Base-by-base conservation (phyloP, 2,113 vertebrate genomes). In the Lonchura striata region DNA sequence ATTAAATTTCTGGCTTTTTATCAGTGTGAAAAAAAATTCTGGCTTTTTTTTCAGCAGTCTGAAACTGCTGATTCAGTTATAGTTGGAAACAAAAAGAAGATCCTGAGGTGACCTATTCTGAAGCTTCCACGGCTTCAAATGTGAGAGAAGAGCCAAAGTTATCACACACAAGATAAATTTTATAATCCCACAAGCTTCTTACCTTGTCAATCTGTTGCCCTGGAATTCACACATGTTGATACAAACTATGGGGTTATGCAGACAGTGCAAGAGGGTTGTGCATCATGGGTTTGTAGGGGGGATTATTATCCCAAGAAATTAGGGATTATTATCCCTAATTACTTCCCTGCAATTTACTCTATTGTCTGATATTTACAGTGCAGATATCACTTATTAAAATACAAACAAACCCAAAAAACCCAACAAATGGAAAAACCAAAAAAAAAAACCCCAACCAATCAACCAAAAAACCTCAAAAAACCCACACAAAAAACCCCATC, bases 181-280 rank as follows among this genome's bases (percentile, higher is more conserved):
- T 25, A 28, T 70, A 24, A 68, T 46, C 13, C 49, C 33, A 60
- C 27, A 56, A 60, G 39, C 13, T 70, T 49, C 13, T 21, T 30
- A 27, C 11, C 9, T 75, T 68, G 8, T 37, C 39, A 54, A 0
- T 61, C 42, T 68, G 15, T 42, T 78, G 7, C 28, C 23, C 17
- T 50, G 44, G 19, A 68, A 71, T 50, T 82, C 18, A 46, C 22
- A 63, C 3, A 11, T 47, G 5, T 86, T 82, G 35, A 15, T 71
- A 31, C 52, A 66, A 66, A 10, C 23, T 41, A 6, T n/a, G 28
- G 19, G 20, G 56, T 76, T 35, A 31, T 60, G 25, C 16, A 72
- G 35, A 39, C 20, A 53, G 11, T 0, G 0, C 9, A 76, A 35
- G 35, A 64, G 23, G 3, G 15, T 59, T 25, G 35, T 76, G 23